phyloP scores from a whole-genome alignment of 2,888 invertebrate species.

The Orthosia gothica region DNA sequence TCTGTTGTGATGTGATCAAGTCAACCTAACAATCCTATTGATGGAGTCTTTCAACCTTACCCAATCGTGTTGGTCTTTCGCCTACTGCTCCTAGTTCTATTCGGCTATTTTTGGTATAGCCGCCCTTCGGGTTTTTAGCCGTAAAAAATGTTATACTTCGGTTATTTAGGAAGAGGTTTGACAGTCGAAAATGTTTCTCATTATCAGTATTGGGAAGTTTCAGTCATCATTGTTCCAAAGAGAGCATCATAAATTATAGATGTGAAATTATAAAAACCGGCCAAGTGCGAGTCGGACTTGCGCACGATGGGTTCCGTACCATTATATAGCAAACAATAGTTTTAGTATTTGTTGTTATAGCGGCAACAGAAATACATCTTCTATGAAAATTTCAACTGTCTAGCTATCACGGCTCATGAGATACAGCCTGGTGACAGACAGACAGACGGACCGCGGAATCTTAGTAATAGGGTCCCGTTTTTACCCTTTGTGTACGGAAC shows the following conservation, averaged over 20 bases:
- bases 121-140: slow-evolving; percentile 26
- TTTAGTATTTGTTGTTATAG: too few species aligned
- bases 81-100: slow-evolving; percentile 31
- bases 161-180: slow-evolving; percentile 4
- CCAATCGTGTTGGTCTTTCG: slow-evolving; percentile 24
- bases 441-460: too few species aligned
- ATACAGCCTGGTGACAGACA: too few species aligned
- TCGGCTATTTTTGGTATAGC: slow-evolving; percentile 11
- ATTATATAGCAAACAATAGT: too few species aligned
- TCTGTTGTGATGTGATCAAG: slow-evolving; percentile 52
- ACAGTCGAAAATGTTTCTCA: neutral
- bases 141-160: slow-evolving; percentile 2
- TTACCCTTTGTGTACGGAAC: too few species aligned
- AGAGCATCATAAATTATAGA: neutral
- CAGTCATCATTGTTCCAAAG: neutral
- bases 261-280: too few species aligned
- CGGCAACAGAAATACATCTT: too few species aligned
- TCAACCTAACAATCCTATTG: slow-evolving; percentile 35
- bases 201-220: neutral
- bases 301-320: too few species aligned
- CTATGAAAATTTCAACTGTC: too few species aligned
- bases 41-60: slow-evolving; percentile 40
- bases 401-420: too few species aligned
- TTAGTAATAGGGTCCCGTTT: too few species aligned
- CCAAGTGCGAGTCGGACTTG: too few species aligned